A percentile compares a stretch with the other conserved stretches of the same genome.
phyloP scores from a whole-genome alignment of 1,140 invertebrate species.

The Akabosia matsudoensis region DNA sequence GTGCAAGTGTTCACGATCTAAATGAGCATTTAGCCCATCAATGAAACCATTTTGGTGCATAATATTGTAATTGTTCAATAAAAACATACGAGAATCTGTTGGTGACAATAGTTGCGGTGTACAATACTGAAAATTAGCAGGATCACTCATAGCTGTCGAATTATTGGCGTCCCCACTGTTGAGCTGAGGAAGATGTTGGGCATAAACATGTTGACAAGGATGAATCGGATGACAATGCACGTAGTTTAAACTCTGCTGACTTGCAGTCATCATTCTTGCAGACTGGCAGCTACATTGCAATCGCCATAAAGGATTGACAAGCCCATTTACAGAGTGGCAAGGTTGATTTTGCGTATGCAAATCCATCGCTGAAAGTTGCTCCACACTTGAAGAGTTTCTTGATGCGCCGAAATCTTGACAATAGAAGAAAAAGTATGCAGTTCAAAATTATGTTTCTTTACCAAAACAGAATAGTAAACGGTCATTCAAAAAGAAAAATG shows the following conservation, averaged over 20 bases:
- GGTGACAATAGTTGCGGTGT: background rate
- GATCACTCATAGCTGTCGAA: background rate
- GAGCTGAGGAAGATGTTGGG: background rate
- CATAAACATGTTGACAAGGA: background rate
- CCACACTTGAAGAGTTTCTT: background rate
- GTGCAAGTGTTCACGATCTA: no score
- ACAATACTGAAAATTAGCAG: background rate
- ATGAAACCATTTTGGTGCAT: no score
- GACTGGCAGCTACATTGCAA: background rate
- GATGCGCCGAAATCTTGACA: background rate
- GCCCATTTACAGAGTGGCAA: background rate
- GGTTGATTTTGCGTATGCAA: background rate
- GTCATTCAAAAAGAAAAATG: background rate
- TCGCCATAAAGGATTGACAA: background rate
- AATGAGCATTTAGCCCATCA: no score
- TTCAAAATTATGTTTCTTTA: background rate
- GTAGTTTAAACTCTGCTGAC: background rate
- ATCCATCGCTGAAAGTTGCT: background rate
- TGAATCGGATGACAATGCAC: background rate
- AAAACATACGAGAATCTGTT: background rate
- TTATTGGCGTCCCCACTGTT: background rate
- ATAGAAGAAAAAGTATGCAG: background rate
- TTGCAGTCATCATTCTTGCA: background rate
- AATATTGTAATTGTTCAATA: no score
- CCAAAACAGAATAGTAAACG: background rate